A percentile compares a stretch with the other conserved stretches of the same genome.
These are phyloP conservation scores for Hemibagrus wyckioides DNA, from an alignment of 2,113 vertebrate species.

Conservation along the genomic window DNA sequence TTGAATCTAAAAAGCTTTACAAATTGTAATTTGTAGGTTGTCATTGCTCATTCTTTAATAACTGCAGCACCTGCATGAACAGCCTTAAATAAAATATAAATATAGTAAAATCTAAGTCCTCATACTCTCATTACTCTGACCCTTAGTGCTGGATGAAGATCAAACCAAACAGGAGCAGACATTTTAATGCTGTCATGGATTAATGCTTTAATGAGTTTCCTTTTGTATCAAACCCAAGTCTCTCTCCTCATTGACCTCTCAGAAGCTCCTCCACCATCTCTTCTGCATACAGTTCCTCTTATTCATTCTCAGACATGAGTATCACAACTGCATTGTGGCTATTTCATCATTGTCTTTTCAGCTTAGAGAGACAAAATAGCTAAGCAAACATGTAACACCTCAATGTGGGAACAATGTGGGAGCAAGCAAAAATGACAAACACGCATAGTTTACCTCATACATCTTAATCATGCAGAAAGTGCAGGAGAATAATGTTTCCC, in stretches of 20 bases:
- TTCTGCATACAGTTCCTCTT: slow-evolving; percentile 4
- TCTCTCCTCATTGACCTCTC: background rate
- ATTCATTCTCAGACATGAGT: slow-evolving; percentile 7
- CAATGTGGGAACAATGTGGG: background rate
- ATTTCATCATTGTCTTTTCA: background rate
- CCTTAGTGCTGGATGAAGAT: background rate
- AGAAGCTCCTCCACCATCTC: background rate
- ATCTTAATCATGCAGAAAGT: slow-evolving; percentile 1
- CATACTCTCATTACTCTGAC: background rate
- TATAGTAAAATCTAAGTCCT: background rate
- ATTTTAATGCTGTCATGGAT: background rate
- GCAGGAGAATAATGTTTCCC: background rate
- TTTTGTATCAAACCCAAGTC: background rate
- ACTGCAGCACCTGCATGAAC: background rate
- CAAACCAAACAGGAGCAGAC: background rate
- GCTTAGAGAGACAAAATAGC: background rate
- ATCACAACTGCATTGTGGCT: background rate
- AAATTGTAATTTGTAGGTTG: background rate
- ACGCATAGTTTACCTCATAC: background rate
- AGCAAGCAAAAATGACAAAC: background rate
- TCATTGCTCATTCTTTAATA: background rate
- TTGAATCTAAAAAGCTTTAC: background rate
- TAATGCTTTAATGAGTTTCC: background rate
- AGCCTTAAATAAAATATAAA: background rate
- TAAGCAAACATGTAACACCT: background rate